A percentile compares a stretch with the other conserved stretches of the same genome.
These are phyloP conservation scores for Andrena fulva DNA, from an alignment of 2,888 invertebrate genomes.

Conservation along the genomic window DNA sequence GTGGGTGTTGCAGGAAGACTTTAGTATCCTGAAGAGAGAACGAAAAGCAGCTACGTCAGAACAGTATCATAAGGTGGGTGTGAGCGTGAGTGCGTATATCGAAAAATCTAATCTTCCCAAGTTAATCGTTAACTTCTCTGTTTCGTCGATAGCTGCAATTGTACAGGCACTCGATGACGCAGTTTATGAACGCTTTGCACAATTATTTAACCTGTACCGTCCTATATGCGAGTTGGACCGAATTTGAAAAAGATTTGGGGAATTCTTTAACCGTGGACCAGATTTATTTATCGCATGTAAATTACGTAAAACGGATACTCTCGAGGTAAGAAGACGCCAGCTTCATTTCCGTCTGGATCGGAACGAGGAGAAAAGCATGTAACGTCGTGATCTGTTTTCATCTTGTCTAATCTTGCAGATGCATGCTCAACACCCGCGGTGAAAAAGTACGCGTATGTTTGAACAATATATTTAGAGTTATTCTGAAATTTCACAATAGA, in stretches of 20 bases:
- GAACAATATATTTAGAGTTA: slow-evolving; percentile 90
- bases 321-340: slow-evolving; percentile 85
- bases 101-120: background rate
- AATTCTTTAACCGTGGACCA: slow-evolving; percentile 90
- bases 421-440: slow-evolving; percentile 90
- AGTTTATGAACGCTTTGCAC: slow-evolving; percentile 91
- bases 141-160: slow-evolving; percentile 86
- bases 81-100: background rate
- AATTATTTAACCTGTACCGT: slow-evolving; percentile 92
- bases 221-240: slow-evolving; percentile 90
- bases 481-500: slow-evolving; percentile 89
- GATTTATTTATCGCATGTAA: slow-evolving; percentile 90
- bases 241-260: slow-evolving; percentile 89
- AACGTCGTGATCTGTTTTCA: background rate
- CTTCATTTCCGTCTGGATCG: too few relatives aligned
- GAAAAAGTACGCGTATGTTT: slow-evolving; percentile 89
- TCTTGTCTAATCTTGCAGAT: slow-evolving; percentile 83
- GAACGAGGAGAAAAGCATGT: too few relatives aligned
- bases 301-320: slow-evolving; percentile 91
- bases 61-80: slow-evolving; percentile 88
- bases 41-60: slow-evolving; percentile 86
- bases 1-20: slow-evolving; percentile 91
- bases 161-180: slow-evolving; percentile 91
- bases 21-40: slow-evolving; percentile 88
- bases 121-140: background rate